phyloP scores from a whole-genome alignment of 2,888 invertebrate genomes.

The Ceraclea dissimilis region DNA sequence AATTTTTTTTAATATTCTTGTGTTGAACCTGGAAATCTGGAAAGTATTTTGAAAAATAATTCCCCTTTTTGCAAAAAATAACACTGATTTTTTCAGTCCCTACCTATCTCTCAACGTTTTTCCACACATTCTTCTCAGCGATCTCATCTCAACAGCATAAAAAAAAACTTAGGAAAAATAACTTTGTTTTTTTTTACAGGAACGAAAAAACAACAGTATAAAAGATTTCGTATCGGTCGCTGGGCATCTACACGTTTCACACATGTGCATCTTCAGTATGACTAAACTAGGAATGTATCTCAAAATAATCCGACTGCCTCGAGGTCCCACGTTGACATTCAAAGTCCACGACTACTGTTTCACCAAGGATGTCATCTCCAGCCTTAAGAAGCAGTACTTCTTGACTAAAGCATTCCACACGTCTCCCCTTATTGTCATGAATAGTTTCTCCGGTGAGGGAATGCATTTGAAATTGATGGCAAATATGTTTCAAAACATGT shows the following conservation, averaged over 20 bases:
- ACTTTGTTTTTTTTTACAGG: constrained; percentile 43
- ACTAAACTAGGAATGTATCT: constrained; percentile 80
- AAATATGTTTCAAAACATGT: constrained; percentile 97
- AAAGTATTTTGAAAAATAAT: no score
- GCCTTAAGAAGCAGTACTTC: constrained; percentile 75
- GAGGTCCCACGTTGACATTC: constrained; percentile 91
- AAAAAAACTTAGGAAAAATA: no score
- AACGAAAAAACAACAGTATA: constrained; percentile 83
- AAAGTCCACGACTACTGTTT: constrained; percentile 71
- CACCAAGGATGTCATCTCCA: constrained; percentile 78
- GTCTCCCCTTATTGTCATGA: constrained; percentile 84
- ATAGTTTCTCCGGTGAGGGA: constrained; percentile 85
- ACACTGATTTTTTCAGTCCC: no score
- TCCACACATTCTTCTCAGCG: no score
- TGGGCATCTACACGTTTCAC: constrained; percentile 86
- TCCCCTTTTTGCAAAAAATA: no score
- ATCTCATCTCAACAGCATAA: no score
- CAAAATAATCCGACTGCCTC: constrained; percentile 74
- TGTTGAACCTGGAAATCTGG: no score
- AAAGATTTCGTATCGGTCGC: constrained; percentile 93
- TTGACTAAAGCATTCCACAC: constrained; percentile 77
- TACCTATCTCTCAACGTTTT: no score
- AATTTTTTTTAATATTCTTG: no score
- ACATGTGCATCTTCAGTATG: constrained; percentile 83
- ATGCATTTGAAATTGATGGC: constrained; percentile 88